phyloP scores from a whole-genome alignment of 2,888 invertebrate species.

The Cerceris ruficornis region DNA sequence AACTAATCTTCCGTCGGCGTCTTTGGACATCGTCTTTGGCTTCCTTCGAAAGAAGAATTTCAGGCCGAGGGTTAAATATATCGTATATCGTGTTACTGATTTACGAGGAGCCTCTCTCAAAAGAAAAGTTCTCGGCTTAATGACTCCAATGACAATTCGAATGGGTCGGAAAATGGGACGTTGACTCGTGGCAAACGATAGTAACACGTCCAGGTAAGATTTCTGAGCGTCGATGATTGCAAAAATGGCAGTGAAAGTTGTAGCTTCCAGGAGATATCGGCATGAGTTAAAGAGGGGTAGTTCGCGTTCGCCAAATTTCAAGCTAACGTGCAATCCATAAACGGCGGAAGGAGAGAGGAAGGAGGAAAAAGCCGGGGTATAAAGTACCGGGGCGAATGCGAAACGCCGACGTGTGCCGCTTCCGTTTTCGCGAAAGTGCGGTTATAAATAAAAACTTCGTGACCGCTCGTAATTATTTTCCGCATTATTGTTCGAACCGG shows the following conservation, averaged over 20 bases:
- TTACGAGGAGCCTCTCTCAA: background rate
- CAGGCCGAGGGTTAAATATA: conserved; percentile 46
- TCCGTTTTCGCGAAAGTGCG: background rate
- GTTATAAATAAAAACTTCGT: conserved; percentile 25
- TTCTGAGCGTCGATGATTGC: no score
- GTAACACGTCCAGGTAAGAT: no score
- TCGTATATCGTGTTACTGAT: conserved; percentile 9
- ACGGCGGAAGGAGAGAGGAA: background rate
- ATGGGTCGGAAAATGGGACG: no score
- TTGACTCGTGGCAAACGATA: no score
- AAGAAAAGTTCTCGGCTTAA: no score
- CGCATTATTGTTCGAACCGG: conserved; percentile 13
- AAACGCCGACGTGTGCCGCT: background rate
- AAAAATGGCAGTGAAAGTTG: no score
- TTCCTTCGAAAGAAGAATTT: conserved; percentile 9
- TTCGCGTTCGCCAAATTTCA: background rate
- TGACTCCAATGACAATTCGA: no score
- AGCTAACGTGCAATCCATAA: background rate
- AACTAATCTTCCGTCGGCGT: conserved; percentile 49
- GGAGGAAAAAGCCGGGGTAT: background rate
- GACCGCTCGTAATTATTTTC: conserved; percentile 21
- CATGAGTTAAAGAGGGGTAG: no score
- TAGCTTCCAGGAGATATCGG: no score
- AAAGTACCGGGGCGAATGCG: background rate
- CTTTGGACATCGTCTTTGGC: conserved; percentile 25